phyloP scores from a whole-genome alignment of 2,797 vertebrate genomes.

The Balearica regulorum region DNA sequence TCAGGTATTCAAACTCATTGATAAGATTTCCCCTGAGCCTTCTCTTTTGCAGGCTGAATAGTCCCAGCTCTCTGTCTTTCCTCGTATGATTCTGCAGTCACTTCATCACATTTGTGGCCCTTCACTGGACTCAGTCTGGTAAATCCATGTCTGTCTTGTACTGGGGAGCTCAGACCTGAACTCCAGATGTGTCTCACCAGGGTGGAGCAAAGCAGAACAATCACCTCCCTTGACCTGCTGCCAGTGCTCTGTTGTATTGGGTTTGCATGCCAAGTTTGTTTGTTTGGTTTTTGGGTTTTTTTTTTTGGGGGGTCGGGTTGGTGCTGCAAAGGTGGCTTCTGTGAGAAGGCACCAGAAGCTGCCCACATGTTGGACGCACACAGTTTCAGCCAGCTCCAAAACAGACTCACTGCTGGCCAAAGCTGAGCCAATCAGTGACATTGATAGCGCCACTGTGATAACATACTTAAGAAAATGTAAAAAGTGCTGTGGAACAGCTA shows the following conservation, averaged over 20 bases:
- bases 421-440: fast-evolving
- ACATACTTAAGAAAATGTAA: background rate
- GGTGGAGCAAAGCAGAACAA: background rate
- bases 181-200: background rate
- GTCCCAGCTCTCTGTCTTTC: background rate
- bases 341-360: background rate
- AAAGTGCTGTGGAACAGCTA: background rate
- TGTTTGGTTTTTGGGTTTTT: too few species aligned
- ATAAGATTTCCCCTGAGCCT: background rate
- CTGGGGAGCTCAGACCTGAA: background rate
- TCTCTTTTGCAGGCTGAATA: background rate
- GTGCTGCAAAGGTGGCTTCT: background rate
- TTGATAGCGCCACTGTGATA: background rate
- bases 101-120: background rate
- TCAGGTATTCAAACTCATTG: background rate
- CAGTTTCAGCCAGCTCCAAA: background rate
- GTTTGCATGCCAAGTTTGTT: background rate
- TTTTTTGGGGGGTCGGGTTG: too few species aligned
- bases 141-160: background rate
- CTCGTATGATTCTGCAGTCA: background rate
- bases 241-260: background rate
- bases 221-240: background rate
- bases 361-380: background rate
- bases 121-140: background rate
- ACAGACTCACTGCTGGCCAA: background rate